Percentiles rank a stretch among this genome's conserved stretches.
These are phyloP conservation scores for Atherinosoma microstoma DNA, from an alignment of 2,797 vertebrate species.

Conservation along the genomic window DNA sequence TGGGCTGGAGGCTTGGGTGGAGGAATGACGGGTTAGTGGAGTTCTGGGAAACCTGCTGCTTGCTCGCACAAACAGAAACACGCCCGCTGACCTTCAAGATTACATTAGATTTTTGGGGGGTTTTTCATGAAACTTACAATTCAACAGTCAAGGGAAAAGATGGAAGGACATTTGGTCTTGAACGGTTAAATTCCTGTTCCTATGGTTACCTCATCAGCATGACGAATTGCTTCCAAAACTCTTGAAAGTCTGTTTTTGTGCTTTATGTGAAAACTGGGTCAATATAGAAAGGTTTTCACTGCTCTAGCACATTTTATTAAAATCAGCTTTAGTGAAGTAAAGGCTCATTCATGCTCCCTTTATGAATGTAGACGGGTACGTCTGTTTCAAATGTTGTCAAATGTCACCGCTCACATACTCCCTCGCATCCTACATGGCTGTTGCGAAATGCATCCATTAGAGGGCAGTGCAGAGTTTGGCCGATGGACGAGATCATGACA, in stretches of 20 bases:
- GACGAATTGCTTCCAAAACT: no score
- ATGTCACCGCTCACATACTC: no score
- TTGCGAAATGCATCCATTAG: no score
- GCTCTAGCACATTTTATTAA: background rate
- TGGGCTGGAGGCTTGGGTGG: background rate
- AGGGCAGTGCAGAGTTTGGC: no score
- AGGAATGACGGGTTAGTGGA: background rate
- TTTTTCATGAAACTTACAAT: background rate
- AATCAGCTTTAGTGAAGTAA: background rate
- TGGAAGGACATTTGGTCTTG: background rate
- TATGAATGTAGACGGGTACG: no score
- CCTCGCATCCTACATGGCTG: no score
- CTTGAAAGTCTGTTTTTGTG: background rate
- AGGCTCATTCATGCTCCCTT: no score
- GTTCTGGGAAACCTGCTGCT: background rate
- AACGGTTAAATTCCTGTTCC: background rate
- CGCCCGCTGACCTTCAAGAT: background rate
- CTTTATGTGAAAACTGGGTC: background rate
- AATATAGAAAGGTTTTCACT: no score
- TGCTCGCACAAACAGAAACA: background rate
- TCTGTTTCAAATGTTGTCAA: no score
- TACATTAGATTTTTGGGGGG: background rate
- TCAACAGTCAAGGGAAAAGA: background rate
- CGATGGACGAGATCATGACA: no score
- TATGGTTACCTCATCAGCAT: no score